Percentiles rank a stretch among this genome's conserved stretches.
These are phyloP conservation scores for Zosterops hypoxanthus DNA, from an alignment of 2,113 vertebrate species.

Conservation along the genomic window DNA sequence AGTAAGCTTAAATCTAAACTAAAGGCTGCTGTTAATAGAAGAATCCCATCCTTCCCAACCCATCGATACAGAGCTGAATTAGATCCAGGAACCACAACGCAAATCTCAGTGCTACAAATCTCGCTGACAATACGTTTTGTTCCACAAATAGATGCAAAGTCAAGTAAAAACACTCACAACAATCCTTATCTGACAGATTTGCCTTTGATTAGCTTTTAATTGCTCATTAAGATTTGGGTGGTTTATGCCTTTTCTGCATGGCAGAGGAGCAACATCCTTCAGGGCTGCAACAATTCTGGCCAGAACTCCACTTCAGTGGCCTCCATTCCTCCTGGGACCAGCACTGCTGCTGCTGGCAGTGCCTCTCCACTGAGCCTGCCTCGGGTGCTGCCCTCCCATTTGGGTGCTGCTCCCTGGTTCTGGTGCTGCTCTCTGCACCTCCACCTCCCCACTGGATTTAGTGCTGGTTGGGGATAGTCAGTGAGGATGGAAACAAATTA, in stretches of 20 bases:
- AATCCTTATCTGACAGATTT: constrained; percentile 17
- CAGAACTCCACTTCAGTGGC: background rate
- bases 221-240: constrained; percentile 28
- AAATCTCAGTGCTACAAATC: constrained; percentile 45
- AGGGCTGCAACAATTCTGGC: accelerated
- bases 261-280: background rate
- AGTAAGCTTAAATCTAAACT: background rate
- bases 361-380: background rate
- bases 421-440: background rate
- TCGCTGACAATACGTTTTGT: constrained; percentile 27
- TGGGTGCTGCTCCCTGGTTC: background rate
- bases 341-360: background rate
- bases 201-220: constrained; percentile 44
- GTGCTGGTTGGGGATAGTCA: background rate
- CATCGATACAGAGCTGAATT: constrained; percentile 26
- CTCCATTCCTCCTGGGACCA: background rate
- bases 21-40: constrained; percentile 10
- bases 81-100: constrained; percentile 33
- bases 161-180: background rate
- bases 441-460: accelerated
- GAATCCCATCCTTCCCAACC: background rate
- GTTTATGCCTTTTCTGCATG: background rate
- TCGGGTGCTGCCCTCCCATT: accelerated
- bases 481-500: background rate
- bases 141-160: constrained; percentile 34